phyloP scores from a whole-genome alignment of 2,113 vertebrate genomes.

The Cavia aperea region DNA sequence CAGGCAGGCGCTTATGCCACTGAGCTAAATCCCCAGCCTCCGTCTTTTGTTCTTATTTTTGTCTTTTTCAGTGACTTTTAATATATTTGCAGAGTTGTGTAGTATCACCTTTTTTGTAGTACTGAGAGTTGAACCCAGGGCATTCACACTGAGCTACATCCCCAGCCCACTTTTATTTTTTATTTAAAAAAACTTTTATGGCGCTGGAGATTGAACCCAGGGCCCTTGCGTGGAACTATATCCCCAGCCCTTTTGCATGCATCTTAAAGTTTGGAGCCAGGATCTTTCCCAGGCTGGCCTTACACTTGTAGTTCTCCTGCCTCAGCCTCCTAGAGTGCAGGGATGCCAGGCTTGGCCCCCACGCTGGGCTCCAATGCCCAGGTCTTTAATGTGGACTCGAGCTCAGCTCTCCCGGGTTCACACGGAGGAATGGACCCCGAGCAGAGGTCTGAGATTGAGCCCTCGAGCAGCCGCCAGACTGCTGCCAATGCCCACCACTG shows the following conservation, averaged over 20 bases:
- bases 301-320: no score
- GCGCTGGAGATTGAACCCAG: no score
- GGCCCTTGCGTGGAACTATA: no score
- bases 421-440: not conserved
- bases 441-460: not conserved
- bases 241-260: no score
- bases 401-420: not conserved
- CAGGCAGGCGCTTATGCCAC: no score
- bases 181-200: not conserved
- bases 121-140: not conserved
- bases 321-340: not conserved
- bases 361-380: not conserved
- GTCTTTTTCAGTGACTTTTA: not conserved
- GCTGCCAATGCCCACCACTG: not conserved
- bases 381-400: not conserved
- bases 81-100: not conserved
- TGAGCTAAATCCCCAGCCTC: no score
- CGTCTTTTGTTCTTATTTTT: no score
- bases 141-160: not conserved
- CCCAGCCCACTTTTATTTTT: not conserved
- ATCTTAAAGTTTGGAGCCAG: no score
- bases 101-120: not conserved
- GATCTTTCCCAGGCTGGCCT: no score
- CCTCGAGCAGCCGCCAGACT: not conserved
- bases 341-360: not conserved